phyloP scores from a whole-genome alignment of 1,140 invertebrate genomes.

The Drusus annulatus region DNA sequence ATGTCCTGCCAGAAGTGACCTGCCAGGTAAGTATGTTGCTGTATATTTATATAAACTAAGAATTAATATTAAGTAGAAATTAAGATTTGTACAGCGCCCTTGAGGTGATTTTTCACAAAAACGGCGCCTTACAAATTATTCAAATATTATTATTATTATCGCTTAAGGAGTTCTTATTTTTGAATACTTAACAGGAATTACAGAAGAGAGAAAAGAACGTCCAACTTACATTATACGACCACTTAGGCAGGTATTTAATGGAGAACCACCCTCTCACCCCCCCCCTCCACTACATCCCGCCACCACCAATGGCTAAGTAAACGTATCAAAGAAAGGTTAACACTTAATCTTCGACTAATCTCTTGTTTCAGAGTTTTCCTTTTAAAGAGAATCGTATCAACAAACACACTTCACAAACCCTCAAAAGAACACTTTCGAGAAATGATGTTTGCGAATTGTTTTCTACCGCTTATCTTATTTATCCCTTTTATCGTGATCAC shows the following conservation, averaged over 20 bases:
- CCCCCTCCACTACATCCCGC: neutral
- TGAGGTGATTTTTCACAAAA: no score
- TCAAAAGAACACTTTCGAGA: slow-evolving; percentile 35
- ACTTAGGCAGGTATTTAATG: slow-evolving; percentile 56
- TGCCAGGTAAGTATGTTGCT: no score
- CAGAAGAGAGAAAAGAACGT: slow-evolving; percentile 50
- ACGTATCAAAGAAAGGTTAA: slow-evolving; percentile 59
- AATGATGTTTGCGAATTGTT: slow-evolving; percentile 42
- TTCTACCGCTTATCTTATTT: slow-evolving; percentile 24
- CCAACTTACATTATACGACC: slow-evolving; percentile 53
- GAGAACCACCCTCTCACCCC: slow-evolving; percentile 31
- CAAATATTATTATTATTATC: no score
- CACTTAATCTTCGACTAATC: slow-evolving; percentile 58
- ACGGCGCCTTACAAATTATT: no score
- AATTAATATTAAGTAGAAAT: no score
- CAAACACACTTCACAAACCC: slow-evolving; percentile 45
- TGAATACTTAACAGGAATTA: slow-evolving; percentile 45
- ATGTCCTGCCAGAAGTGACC: no score
- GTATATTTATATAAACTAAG: no score
- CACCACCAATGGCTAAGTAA: slow-evolving; percentile 47
- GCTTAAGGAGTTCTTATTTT: neutral
- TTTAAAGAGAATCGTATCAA: slow-evolving; percentile 50
- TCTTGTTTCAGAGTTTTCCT: slow-evolving; percentile 57
- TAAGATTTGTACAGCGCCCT: no score
- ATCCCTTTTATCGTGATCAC: slow-evolving; percentile 4